Conservation (phyloP, 37 sponge, comb jelly and placozoan genomes). For the Cladorhizidae sp. region DNA sequence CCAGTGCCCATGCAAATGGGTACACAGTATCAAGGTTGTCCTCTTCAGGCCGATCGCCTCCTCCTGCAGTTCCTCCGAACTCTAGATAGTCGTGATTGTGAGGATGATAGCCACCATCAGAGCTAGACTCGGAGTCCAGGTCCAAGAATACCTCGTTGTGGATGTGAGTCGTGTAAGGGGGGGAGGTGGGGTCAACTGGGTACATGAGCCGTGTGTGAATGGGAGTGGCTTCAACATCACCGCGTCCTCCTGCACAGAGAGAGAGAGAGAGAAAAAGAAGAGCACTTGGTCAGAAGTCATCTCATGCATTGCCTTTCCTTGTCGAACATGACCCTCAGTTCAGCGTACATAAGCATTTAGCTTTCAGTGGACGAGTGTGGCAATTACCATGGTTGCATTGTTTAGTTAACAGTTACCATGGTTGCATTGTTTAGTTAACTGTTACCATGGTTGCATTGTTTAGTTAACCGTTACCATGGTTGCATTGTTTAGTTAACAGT, state of each 20-base stretch:
- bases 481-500: no score
- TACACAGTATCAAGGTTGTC: conserved; percentile 45
- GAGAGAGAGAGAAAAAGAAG: no score
- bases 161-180: not conserved
- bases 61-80: not conserved
- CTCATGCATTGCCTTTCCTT: no score
- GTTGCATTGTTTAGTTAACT: no score
- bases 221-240: not conserved
- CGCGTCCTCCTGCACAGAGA: not conserved
- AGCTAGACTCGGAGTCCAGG: conserved; percentile 14
- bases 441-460: no score
- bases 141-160: conserved; percentile 17
- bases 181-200: not conserved
- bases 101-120: not conserved
- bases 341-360: no score
- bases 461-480: no score
- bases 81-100: not conserved
- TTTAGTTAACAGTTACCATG: no score
- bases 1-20: conserved; percentile 86
- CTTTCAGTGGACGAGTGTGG: no score
- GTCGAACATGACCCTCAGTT: no score
- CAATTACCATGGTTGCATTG: no score
- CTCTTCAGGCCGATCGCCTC: not conserved
- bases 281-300: no score
- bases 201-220: not conserved